Evolutionary conservation across 2,113 vertebrate genomes (phyloP).

Genomic region (Alouatta palliata): DNA sequence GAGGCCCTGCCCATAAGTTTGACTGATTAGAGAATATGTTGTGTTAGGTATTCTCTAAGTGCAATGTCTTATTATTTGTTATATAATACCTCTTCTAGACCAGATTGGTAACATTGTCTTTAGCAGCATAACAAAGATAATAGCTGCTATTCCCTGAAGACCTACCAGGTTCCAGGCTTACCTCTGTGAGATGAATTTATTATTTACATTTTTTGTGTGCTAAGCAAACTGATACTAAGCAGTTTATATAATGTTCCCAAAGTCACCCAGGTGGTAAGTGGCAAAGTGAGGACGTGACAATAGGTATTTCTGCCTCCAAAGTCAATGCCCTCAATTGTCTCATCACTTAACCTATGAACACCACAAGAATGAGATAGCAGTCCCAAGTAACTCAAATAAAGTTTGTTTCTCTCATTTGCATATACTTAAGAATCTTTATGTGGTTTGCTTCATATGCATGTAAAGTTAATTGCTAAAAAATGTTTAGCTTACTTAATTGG

Average conservation of each 20-base stretch:
- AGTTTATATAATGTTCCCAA: not conserved
- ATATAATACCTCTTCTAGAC: not conserved
- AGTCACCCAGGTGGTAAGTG: not conserved
- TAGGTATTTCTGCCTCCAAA: not conserved
- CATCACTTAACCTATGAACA: not conserved
- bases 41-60: not conserved
- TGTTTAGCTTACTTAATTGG: not conserved
- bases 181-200: not conserved
- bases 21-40: not conserved
- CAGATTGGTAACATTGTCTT: not conserved
- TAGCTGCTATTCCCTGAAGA: not conserved
- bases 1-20: not conserved
- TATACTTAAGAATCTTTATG: not conserved
- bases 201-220: not conserved
- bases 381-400: not conserved
- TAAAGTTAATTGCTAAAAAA: conserved; percentile 2
- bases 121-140: not conserved
- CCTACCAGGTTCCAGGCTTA: not conserved
- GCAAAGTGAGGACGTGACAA: not conserved
- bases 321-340: not conserved
- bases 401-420: not conserved
- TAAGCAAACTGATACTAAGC: not conserved
- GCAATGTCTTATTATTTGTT: not conserved
- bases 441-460: not conserved
- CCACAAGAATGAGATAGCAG: not conserved